Evolutionary conservation across 2,113 vertebrate genomes (phyloP).

Genomic region (Dasyprocta punctata): DNA sequence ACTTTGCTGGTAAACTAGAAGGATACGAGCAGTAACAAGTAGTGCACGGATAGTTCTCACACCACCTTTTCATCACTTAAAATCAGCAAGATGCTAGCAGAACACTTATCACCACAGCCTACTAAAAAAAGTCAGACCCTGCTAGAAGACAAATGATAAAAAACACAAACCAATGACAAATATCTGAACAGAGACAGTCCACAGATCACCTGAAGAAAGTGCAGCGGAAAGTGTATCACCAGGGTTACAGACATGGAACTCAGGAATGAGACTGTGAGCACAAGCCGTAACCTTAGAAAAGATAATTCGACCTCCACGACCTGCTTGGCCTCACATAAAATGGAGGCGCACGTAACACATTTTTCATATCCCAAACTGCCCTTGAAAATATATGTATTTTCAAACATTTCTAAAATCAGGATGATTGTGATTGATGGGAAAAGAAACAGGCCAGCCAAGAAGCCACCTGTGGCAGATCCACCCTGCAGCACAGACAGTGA

Average conservation of each 20-base stretch:
- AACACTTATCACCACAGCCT: slow-evolving; percentile 28
- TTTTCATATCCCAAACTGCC: not conserved
- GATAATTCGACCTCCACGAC: not conserved
- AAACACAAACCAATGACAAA: slow-evolving; percentile 17
- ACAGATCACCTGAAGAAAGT: not conserved
- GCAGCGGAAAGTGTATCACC: not conserved
- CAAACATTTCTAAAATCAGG: slow-evolving; percentile 28
- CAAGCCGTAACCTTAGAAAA: not conserved
- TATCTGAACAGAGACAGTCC: not conserved
- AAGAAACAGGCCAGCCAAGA: not conserved
- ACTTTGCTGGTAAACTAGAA: not conserved
- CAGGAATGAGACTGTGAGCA: not conserved
- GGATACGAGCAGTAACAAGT: not conserved
- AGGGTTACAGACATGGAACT: not conserved
- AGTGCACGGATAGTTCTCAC: not conserved
- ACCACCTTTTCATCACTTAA: not conserved
- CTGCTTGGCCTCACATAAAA: slow-evolving; percentile 19
- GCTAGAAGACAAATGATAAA: slow-evolving; percentile 3
- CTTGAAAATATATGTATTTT: not conserved
- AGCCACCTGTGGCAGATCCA: not conserved
- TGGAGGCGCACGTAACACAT: not conserved
- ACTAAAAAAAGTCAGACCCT: not conserved
- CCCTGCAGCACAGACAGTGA: not conserved
- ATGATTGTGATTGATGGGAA: not conserved
- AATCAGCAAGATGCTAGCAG: not conserved